These are phyloP conservation scores for Papilio aristodemus DNA, from an alignment of 1,140 invertebrate genomes.

Conservation along the genomic window DNA sequence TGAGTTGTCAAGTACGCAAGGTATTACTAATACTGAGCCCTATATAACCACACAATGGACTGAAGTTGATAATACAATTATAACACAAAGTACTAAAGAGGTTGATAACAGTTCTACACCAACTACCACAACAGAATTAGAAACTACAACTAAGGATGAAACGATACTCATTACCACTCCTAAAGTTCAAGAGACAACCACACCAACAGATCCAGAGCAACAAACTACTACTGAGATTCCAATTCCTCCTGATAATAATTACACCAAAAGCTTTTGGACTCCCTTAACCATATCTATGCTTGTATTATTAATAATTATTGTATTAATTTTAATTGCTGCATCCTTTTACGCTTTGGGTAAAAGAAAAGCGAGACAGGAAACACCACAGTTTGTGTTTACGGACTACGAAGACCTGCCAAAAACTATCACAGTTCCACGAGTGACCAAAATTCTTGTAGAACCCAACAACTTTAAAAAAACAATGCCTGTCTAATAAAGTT, in stretches of 20 bases:
- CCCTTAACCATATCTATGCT: conserved; percentile 42
- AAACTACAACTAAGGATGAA: background rate
- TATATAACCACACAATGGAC: background rate
- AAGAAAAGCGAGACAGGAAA: background rate
- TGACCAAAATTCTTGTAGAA: conserved; percentile 25
- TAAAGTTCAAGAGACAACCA: background rate
- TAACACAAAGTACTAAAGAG: background rate
- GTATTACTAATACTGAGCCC: background rate
- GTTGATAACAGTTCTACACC: background rate
- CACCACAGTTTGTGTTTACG: background rate
- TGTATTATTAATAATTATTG: conserved; percentile 38
- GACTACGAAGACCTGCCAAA: conserved; percentile 24
- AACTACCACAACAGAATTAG: background rate
- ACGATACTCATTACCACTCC: background rate
- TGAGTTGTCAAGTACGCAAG: background rate
- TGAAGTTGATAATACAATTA: background rate
- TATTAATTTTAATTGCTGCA: conserved; percentile 34
- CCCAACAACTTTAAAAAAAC: conserved; percentile 31
- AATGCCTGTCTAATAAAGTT: conserved; percentile 11
- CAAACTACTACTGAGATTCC: background rate
- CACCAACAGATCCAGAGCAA: background rate
- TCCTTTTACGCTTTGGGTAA: conserved; percentile 35
- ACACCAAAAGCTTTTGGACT: conserved; percentile 37
- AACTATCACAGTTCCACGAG: conserved; percentile 22
- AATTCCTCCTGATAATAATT: conserved; percentile 10